Evolutionary conservation across 1,140 invertebrate genomes (phyloP).

Genomic region (Magallana angulata): DNA sequence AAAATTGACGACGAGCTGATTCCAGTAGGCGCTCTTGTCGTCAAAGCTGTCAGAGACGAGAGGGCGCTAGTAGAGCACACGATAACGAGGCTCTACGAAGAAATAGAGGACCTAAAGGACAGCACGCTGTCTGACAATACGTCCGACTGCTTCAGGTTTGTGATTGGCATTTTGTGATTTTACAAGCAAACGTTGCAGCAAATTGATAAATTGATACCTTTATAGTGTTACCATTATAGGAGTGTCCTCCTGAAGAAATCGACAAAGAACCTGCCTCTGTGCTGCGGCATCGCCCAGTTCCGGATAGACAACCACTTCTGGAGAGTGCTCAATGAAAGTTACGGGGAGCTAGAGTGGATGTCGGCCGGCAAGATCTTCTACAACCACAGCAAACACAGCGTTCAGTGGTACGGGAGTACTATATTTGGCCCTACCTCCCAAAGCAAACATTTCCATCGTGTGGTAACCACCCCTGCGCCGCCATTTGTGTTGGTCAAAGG

Average conservation of each 20-base stretch:
- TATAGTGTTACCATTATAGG: conserved; percentile 20
- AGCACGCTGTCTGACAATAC: neutral
- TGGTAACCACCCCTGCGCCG: conserved; percentile 86
- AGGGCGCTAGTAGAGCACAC: neutral
- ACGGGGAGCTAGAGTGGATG: conserved; percentile 49
- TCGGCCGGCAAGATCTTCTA: conserved; percentile 86
- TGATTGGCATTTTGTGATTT: no score
- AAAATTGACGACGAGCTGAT: conserved; percentile 41
- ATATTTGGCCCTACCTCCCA: conserved; percentile 65
- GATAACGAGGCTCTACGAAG: neutral
- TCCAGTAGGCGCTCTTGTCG: conserved; percentile 58
- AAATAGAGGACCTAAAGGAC: neutral
- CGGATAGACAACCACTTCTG: conserved; percentile 34
- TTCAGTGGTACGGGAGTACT: conserved; percentile 90
- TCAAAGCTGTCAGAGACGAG: conserved; percentile 6
- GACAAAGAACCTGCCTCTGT: neutral
- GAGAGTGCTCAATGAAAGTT: conserved; percentile 80
- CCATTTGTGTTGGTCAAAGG: conserved; percentile 73
- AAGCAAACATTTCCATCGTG: conserved; percentile 85
- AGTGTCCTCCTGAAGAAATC: neutral
- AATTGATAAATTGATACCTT: no score
- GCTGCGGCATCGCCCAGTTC: neutral
- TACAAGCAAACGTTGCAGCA: no score
- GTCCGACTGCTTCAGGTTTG: neutral
- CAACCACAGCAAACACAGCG: conserved; percentile 85